phyloP scores from a whole-genome alignment of 2,888 invertebrate species.

The Melangyna quadrimaculata region DNA sequence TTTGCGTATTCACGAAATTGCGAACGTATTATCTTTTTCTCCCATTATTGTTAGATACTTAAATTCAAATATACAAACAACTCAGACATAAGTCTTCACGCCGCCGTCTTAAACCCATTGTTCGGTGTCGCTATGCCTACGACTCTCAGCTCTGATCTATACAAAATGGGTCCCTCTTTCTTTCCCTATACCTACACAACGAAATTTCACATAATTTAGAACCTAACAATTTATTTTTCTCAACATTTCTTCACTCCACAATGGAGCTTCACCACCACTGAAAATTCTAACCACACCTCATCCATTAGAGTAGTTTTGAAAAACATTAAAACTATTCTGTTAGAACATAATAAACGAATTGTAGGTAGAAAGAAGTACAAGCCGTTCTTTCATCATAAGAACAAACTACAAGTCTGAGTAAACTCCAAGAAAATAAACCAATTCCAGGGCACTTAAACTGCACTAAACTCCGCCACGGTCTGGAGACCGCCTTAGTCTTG shows the following conservation, averaged over 20 bases:
- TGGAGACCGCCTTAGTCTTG: conserved; percentile 19
- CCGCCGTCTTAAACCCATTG: conserved; percentile 37
- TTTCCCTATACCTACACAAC: not conserved
- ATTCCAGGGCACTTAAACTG: conserved; percentile 6
- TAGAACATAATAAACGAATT: conserved; percentile 37
- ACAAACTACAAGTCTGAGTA: not conserved
- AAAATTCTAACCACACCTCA: conserved; percentile 47
- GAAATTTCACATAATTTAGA: conserved; percentile 36
- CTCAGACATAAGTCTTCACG: conserved; percentile 6
- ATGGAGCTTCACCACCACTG: conserved; percentile 13
- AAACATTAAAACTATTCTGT: conserved; percentile 27
- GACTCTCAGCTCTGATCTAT: conserved; percentile 12
- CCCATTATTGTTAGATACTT: too few relatives aligned
- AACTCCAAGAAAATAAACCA: conserved; percentile 13
- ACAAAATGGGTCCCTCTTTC: not conserved
- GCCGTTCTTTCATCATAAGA: not conserved
- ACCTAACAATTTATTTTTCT: conserved; percentile 25
- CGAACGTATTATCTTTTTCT: conserved; percentile 47
- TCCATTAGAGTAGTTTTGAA: conserved; percentile 54
- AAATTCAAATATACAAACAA: conserved; percentile 6
- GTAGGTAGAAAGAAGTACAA: not conserved
- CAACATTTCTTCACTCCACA: not conserved
- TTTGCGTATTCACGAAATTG: conserved; percentile 40
- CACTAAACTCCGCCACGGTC: conserved; percentile 10
- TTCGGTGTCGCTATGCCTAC: not conserved